Evolutionary conservation across 2,113 vertebrate genomes (phyloP).

Genomic region (Irena cyanogastra): DNA sequence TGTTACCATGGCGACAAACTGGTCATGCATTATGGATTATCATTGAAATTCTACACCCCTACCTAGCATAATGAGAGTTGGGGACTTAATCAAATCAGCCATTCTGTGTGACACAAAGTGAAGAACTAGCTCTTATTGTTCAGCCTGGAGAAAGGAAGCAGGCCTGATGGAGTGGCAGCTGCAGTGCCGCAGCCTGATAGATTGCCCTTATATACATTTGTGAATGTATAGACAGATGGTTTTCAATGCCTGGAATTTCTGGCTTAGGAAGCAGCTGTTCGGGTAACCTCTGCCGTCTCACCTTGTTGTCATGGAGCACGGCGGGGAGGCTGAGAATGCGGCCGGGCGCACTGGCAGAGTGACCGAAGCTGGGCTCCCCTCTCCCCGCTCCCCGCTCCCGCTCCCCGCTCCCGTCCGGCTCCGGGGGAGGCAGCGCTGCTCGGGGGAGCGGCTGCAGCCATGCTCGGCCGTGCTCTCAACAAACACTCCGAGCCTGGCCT

Average conservation of each 20-base stretch:
- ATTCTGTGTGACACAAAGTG: slow-evolving; percentile 98
- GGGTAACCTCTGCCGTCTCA: slow-evolving; percentile 92
- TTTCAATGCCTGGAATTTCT: slow-evolving; percentile 93
- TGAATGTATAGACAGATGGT: slow-evolving; percentile 98
- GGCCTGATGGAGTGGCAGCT: slow-evolving; percentile 89
- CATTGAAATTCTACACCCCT: slow-evolving; percentile 99
- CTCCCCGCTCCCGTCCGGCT: neutral
- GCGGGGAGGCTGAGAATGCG: slow-evolving; percentile 86
- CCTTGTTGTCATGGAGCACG: slow-evolving; percentile 97
- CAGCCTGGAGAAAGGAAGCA: slow-evolving; percentile 78
- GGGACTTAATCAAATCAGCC: slow-evolving; percentile 99
- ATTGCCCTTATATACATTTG: slow-evolving; percentile 93
- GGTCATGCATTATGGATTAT: slow-evolving; percentile 99
- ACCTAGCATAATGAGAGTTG: slow-evolving; percentile 99
- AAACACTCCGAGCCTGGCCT: neutral
- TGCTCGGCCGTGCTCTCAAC: neutral
- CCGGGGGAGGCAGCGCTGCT: neutral
- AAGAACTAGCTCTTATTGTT: slow-evolving; percentile 94
- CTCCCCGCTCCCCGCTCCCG: no score
- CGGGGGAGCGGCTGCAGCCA: neutral
- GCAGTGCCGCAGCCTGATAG: slow-evolving; percentile 89
- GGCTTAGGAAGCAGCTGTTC: slow-evolving; percentile 96
- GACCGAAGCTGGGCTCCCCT: slow-evolving; percentile 58
- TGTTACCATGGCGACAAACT: slow-evolving; percentile 98
- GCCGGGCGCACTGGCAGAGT: slow-evolving; percentile 62